Evolutionary conservation across 2,113 vertebrate genomes (phyloP), one percentile per base, ranked within the genome.

Genomic region (Scytalopus superciliaris): DNA sequence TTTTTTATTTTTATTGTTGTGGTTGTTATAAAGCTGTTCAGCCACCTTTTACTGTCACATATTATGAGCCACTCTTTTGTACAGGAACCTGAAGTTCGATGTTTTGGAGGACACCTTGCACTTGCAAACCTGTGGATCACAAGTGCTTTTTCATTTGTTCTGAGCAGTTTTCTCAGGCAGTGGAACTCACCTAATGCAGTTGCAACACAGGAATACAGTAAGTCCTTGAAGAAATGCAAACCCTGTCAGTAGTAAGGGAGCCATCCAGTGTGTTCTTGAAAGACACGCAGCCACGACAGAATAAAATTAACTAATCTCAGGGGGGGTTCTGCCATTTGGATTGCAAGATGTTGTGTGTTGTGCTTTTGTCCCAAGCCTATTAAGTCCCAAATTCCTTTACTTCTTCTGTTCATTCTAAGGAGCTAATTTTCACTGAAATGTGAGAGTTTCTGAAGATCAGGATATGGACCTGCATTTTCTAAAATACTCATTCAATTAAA

Each of bases 131-230:
- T 25, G 24, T 1, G 5, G 25, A 55, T 14, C 7, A 1, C 24
- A 42, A 49, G 33, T 21, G 24, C 10, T 52, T 84, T 59, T 60
- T 49, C 5, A 6, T 25, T 56, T 69, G 7, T 49, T 40, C 7
- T 21, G 40, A 40, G 19, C 40, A 18, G 16, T 49, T 72, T 84
- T 25, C 37, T 4, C 40, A 47, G 57, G 19, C n/a, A 5, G 16
- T 13, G 56, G 19, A 70, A 30, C n/a, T 62, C 9, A 1, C 7
- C 14, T 35, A 19, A 9, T 0, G 3, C 42, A 15, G 25, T 14
- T 60, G 8, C 9, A 27, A 3, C 0, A 0, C 1, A 18, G 35
- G 12, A 56, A 52, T 16, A 21, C 4, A 2, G 4, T 12, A 42
- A 2, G 6, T 9, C 25, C 22, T 39, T 16, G 12, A 7, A 21